Evolutionary conservation across 2,113 vertebrate genomes (phyloP), one percentile per base, ranked within the genome.

Genomic region (Rhineura floridana): DNA sequence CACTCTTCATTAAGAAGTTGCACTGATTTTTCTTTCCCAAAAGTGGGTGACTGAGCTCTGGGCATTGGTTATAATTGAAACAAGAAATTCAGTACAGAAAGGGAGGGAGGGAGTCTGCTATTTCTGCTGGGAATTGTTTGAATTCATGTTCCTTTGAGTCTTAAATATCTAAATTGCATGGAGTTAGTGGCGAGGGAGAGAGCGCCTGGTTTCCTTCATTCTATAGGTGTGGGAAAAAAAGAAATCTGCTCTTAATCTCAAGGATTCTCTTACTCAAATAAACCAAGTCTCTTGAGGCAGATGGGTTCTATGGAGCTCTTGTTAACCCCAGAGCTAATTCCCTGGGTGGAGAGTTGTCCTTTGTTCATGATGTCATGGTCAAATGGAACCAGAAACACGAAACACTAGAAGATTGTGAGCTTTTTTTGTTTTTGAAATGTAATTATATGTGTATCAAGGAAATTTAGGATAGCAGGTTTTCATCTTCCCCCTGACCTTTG

Each of bases 341-440:
- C 85, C 81, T 50, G 52, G 86, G 13, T 77, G 72, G 30, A 73
- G 33, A 84, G 7, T 73, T 89, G 86, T 88, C 69, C 67, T 70
- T 93, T 84, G 84, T 90, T 87, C 85, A 55, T 90, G 81, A 91
- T 84, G 88, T 89, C 83, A 84, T 84, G 70, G 88, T 86, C 92
- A 93, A 92, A 89, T 85, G 89, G 91, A 91, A 89, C 70, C 81
- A 85, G 88, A 93, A 91, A 91, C 70, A 92, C 77, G 86, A 93
- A 95, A 93, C 69, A 39, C 65, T 76, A 90, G 86, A 93, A 85
- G 90, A 87, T 17, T 65, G 86, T 44, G 52, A 89, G 79, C 87
- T 77, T 88, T 95, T 85, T 87, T 76, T 83, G 15, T 78, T 77
- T 86, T 86, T 86, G 81, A 91, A 93, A 91, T 81, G 79, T 48